Evolutionary conservation across 2,888 invertebrate genomes (phyloP).

Genomic region (Tortricodes alternella): DNA sequence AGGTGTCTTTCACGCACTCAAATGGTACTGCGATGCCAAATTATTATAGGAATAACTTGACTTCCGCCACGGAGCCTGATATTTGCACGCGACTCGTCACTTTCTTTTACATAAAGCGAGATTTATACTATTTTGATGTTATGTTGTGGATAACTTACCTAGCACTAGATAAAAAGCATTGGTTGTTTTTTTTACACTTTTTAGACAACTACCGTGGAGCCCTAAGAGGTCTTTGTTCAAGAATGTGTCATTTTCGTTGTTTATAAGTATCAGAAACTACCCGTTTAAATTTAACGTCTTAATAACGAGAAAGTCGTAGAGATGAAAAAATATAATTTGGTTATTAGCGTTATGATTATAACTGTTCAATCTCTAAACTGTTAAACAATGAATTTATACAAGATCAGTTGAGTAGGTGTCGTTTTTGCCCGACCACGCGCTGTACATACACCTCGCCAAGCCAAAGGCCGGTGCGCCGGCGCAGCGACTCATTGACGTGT

Average conservation of each 20-base stretch:
- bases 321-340: too few relatives aligned
- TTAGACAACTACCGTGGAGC: too few relatives aligned
- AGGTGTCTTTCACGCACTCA: conserved; percentile 17
- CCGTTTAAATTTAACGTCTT: too few relatives aligned
- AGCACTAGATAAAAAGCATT: too few relatives aligned
- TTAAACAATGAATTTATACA: conserved; percentile 10
- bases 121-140: background rate
- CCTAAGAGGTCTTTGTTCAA: too few relatives aligned
- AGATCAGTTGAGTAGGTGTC: background rate
- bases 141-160: too few relatives aligned
- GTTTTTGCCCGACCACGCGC: conserved; percentile 25
- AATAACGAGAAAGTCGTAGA: too few relatives aligned
- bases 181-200: too few relatives aligned
- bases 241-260: too few relatives aligned
- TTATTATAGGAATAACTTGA: conserved; percentile 13
- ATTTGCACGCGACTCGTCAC: conserved; percentile 5
- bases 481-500: conserved; percentile 31
- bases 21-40: conserved; percentile 18
- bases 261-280: too few relatives aligned
- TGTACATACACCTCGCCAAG: conserved; percentile 43
- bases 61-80: conserved; percentile 13
- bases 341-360: background rate
- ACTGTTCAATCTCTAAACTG: background rate
- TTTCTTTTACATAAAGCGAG: background rate
- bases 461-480: conserved; percentile 34